Base-by-base conservation (phyloP, 1,140 invertebrate genomes). In the Matsumurasca onukii region DNA sequence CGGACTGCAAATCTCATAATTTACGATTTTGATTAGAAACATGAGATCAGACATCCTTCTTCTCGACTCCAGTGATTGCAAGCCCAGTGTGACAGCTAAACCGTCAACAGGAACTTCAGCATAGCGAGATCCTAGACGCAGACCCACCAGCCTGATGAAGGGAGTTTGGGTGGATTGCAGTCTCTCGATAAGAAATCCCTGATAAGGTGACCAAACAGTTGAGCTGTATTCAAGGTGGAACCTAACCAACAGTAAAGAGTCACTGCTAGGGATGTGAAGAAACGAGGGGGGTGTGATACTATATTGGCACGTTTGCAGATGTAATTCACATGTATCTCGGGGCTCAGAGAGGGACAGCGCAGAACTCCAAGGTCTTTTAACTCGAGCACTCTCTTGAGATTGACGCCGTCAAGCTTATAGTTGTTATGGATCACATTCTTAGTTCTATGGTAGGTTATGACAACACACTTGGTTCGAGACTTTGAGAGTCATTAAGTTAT, bases 371-470 rank as follows among this genome's bases (percentile, higher is more conserved):
- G 20, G 20, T 52, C 49, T 22, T 52, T 52, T 17, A 52, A 15
- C 49, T 52, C 49, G 49, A 12, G 22, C 3, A 52, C 49, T 52
- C 49, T 52, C 12, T 52, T 22, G 49, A 52, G 49, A 22, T 20
- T 52, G 49, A 12, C 12, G 12, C 49, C 49, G 20, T 52, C 20
- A 12, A 52, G 22, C 12, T 22, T 12, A 20, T 52, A 52, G 49
- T 52, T 20, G 20, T 12, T 5, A 22, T 15, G 22, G 3, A 5
- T 3, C 5, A 22, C 12, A 52, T 12, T 3, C 5, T 15, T 5
- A 52, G 49, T 52, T 22, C 49, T 12, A 22, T 52, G 49, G 20
- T 17, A 52, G 3, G 49, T 52, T 22, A 52, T 52, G 49, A 52
- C 20, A 22, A 52, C 9, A 52, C 49, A 52, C 20, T 52, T 52